Evolutionary conservation across 1,140 invertebrate species (phyloP).

Genomic region (Portunus trituberculatus): DNA sequence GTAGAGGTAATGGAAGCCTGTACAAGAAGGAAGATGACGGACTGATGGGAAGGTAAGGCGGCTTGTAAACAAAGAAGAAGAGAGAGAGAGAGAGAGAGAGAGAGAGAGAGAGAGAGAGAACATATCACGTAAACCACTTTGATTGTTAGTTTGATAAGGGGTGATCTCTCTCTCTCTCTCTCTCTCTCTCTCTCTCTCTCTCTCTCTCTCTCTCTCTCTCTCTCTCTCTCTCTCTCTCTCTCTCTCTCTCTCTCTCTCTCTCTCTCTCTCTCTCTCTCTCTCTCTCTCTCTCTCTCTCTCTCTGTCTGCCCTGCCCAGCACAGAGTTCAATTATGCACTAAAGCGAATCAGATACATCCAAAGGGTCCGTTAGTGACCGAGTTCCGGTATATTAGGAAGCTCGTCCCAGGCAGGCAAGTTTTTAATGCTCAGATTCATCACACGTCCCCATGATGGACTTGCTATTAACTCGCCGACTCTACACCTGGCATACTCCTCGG

Average conservation of each 20-base stretch:
- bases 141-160: too few relatives aligned
- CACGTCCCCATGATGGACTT: not conserved
- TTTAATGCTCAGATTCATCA: slow-evolving; percentile 3
- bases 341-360: not conserved
- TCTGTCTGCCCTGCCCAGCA: too few relatives aligned
- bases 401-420: not conserved
- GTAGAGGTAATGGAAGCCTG: too few relatives aligned
- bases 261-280: slow-evolving; percentile 51
- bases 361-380: slow-evolving; percentile 16
- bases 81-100: slow-evolving; percentile 5
- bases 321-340: not conserved
- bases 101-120: not conserved
- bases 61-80: not conserved
- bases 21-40: not conserved
- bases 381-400: slow-evolving; percentile 13
- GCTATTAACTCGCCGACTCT: not conserved
- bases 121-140: not conserved
- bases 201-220: slow-evolving; percentile 51
- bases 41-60: not conserved
- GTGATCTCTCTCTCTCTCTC: too few relatives aligned
- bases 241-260: not conserved
- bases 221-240: not conserved
- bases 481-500: not conserved
- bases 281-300: slow-evolving; percentile 43
- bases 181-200: slow-evolving; percentile 39